These are phyloP conservation scores for Brachionus koreanus DNA, from an alignment of 1,140 invertebrate genomes.

Conservation along the genomic window DNA sequence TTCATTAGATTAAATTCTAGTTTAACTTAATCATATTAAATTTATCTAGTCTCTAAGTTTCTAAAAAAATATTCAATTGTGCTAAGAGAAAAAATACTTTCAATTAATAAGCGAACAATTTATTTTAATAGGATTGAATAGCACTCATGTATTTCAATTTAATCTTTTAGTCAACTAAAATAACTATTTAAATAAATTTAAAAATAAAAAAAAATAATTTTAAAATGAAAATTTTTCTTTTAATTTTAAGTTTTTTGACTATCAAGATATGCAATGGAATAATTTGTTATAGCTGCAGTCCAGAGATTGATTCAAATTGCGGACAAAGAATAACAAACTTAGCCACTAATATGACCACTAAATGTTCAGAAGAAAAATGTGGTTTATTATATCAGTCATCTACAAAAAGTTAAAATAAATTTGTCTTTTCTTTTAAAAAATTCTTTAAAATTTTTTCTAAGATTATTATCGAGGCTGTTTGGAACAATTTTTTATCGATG, in stretches of 20 bases:
- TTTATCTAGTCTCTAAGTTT: neutral
- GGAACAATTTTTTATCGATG: neutral
- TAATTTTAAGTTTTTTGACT: neutral
- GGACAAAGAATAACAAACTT: neutral
- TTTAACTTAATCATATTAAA: neutral
- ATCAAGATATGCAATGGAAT: neutral
- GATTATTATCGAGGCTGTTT: conserved; percentile 4
- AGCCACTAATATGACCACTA: neutral
- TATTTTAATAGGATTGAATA: too few relatives aligned
- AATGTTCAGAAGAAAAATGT: neutral
- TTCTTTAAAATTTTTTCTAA: neutral
- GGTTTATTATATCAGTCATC: neutral
- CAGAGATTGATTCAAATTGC: neutral
- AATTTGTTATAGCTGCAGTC: neutral
- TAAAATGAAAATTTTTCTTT: neutral
- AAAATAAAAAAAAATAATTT: too few relatives aligned
- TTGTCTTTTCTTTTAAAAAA: neutral
- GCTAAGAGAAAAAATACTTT: too few relatives aligned
- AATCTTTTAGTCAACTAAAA: neutral
- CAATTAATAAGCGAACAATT: too few relatives aligned
- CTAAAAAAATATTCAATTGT: too few relatives aligned
- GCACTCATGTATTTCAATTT: neutral
- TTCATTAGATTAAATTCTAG: neutral
- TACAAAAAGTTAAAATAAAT: neutral
- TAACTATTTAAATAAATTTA: neutral